Conservation (phyloP, 2,797 vertebrate species). For the Scomberomorus guttatus region DNA sequence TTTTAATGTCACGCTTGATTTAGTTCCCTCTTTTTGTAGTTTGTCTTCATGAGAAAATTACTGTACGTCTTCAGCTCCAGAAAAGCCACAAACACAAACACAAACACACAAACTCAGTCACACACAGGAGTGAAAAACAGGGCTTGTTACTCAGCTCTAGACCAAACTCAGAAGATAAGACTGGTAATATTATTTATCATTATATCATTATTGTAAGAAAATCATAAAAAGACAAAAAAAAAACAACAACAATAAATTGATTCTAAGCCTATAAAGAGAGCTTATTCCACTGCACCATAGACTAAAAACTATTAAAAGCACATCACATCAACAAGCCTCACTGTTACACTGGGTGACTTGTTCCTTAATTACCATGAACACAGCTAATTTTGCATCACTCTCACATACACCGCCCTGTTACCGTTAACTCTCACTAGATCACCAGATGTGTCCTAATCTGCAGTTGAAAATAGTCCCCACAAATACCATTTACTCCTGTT, state of each 20-base stretch:
- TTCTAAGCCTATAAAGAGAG: background rate
- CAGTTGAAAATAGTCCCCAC: background rate
- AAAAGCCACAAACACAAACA: constrained; percentile 4
- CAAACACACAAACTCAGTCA: background rate
- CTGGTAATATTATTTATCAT: background rate
- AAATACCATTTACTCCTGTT: background rate
- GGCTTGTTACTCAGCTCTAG: background rate
- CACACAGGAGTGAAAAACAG: background rate
- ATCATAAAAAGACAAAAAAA: background rate
- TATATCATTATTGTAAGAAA: background rate
- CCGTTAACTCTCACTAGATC: background rate
- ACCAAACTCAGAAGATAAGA: background rate
- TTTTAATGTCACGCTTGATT: constrained; percentile 17
- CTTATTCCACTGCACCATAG: background rate
- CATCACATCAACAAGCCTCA: background rate
- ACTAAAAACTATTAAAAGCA: background rate
- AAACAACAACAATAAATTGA: background rate
- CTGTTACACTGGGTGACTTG: background rate
- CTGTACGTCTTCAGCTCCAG: background rate
- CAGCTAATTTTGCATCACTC: background rate
- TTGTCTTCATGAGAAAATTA: background rate
- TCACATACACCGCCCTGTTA: background rate
- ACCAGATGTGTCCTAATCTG: background rate
- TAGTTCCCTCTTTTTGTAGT: constrained; percentile 7
- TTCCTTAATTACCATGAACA: background rate